Conservation (phyloP, 2,888 invertebrate species). For the Aelia acuminata region DNA sequence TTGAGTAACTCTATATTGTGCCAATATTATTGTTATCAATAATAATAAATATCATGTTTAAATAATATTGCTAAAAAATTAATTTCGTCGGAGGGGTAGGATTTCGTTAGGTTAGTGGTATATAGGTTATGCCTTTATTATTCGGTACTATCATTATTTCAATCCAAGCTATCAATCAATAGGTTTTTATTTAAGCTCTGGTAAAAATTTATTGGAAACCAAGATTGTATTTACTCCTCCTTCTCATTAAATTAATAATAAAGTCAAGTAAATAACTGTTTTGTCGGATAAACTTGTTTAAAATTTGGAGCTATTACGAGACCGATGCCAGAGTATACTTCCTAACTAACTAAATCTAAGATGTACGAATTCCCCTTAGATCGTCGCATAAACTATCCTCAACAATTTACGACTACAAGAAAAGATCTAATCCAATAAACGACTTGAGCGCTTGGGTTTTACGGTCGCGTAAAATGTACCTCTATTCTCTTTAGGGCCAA, state of each 20-base stretch:
- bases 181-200: no score
- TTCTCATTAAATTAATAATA: neutral
- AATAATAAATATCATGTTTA: no score
- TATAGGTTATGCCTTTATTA: no score
- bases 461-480: neutral
- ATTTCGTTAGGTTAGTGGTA: no score
- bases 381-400: neutral
- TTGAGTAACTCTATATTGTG: no score
- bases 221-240: no score
- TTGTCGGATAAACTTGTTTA: neutral
- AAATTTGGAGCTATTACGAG: neutral
- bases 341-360: neutral
- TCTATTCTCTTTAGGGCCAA: neutral
- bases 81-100: no score
- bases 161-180: no score
- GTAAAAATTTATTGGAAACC: no score
- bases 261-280: neutral
- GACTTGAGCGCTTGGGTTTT: neutral
- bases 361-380: neutral
- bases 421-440: constrained; percentile 12
- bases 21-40: no score
- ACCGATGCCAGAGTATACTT: neutral
- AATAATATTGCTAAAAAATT: no score
- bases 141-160: no score
- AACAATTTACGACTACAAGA: neutral